Evolutionary conservation across 1,140 invertebrate genomes (phyloP).

Genomic region (Coboldia fuscipes): DNA sequence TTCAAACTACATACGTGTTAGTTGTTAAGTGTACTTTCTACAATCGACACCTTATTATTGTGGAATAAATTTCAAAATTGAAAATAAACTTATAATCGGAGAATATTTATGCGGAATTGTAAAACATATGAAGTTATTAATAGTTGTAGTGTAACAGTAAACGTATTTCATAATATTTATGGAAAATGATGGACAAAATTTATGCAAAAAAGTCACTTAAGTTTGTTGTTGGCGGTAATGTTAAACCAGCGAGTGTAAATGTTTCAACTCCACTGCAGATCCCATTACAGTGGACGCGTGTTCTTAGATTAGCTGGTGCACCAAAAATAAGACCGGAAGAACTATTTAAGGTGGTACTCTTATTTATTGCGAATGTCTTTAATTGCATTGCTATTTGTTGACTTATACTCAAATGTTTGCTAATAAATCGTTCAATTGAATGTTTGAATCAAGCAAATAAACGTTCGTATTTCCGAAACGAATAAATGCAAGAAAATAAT

Average conservation of each 20-base stretch:
- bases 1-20: too few relatives aligned
- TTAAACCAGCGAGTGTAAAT: constrained; percentile 8
- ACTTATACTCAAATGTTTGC: too few relatives aligned
- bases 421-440: too few relatives aligned
- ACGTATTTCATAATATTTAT: constrained; percentile 8
- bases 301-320: constrained; percentile 23
- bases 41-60: neutral
- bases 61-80: neutral
- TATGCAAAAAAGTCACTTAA: neutral
- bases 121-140: neutral
- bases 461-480: too few relatives aligned
- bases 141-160: constrained; percentile 8
- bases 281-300: constrained; percentile 30
- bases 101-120: neutral
- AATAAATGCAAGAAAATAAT: too few relatives aligned
- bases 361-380: too few relatives aligned
- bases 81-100: neutral
- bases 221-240: constrained; percentile 11
- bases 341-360: constrained; percentile 25
- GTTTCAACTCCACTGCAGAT: constrained; percentile 22
- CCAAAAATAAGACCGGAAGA: constrained; percentile 24
- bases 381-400: too few relatives aligned
- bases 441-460: too few relatives aligned
- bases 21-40: neutral
- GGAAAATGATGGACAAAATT: constrained; percentile 6